phyloP scores from a whole-genome alignment of 2,113 vertebrate species.

The Gadus macrocephalus region DNA sequence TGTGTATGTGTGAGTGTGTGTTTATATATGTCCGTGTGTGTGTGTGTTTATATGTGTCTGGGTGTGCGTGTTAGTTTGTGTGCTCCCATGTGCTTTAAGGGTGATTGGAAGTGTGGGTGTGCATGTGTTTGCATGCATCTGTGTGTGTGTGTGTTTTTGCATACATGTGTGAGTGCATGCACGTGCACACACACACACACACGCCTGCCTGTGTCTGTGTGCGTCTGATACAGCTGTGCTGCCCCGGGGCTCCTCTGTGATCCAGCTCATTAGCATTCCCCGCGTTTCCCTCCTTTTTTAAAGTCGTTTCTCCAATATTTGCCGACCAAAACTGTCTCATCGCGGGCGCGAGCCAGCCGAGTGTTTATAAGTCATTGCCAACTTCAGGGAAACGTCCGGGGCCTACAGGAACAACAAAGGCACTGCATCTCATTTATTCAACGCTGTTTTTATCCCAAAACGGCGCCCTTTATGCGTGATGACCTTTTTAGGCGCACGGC shows the following conservation, averaged over 20 bases:
- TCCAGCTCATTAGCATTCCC: constrained; percentile 29
- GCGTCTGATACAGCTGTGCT: constrained; percentile 44
- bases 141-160: not conserved
- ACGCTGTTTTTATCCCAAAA: constrained; percentile 32
- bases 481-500: constrained; percentile 33
- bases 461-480: constrained; percentile 26
- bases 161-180: not conserved
- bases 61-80: no score
- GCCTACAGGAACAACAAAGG: not conserved
- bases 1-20: not conserved
- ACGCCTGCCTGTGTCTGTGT: not conserved
- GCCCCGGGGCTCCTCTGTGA: constrained; percentile 45
- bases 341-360: constrained; percentile 11
- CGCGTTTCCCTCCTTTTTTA: constrained; percentile 48
- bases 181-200: no score
- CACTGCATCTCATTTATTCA: constrained; percentile 16
- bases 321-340: constrained; percentile 31
- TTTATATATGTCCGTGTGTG: no score
- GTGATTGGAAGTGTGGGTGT: no score
- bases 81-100: no score
- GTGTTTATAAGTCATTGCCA: constrained; percentile 23
- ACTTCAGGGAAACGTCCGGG: not conserved
- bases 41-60: no score
- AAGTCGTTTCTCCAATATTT: constrained; percentile 54
- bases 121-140: no score